These are phyloP conservation scores for Strigamia transsilvanica DNA, from an alignment of 2,888 invertebrate genomes.

Conservation along the genomic window DNA sequence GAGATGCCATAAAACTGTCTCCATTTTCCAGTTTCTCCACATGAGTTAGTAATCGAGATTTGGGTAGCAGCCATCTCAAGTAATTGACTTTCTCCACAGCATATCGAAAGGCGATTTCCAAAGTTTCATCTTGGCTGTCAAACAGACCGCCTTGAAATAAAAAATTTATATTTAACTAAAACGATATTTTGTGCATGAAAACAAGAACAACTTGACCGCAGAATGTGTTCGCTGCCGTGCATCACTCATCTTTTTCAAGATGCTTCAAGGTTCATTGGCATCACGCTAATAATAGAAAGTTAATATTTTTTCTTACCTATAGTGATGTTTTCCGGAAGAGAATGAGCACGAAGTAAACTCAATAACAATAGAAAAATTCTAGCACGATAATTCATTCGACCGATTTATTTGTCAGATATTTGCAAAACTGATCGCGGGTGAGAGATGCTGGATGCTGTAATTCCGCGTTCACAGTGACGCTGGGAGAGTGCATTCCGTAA, in stretches of 20 bases:
- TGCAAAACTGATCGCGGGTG: too few species aligned
- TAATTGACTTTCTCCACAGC: conserved; percentile 88
- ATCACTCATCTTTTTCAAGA: background rate
- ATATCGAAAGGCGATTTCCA: conserved; percentile 87
- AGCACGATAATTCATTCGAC: too few species aligned
- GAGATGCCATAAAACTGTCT: conserved; percentile 93
- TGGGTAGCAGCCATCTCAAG: conserved; percentile 75
- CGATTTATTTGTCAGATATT: too few species aligned
- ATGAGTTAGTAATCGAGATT: conserved; percentile 87
- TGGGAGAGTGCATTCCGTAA: too few species aligned
- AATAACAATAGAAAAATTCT: background rate
- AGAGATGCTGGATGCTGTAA: too few species aligned
- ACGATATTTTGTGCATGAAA: too few species aligned
- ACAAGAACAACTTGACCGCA: too few species aligned
- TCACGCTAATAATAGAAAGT: background rate
- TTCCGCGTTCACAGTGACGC: too few species aligned
- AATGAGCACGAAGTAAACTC: background rate
- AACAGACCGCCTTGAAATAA: conserved; percentile 50
- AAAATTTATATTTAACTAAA: too few species aligned
- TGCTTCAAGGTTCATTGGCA: background rate
- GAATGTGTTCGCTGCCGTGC: too few species aligned
- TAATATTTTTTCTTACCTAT: background rate
- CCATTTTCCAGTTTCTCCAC: conserved; percentile 88
- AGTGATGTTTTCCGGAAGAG: conserved; percentile 13
- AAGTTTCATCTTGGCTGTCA: conserved; percentile 53